Evolutionary conservation across 2,797 vertebrate genomes (phyloP).

Genomic region (Vultur gryphus): DNA sequence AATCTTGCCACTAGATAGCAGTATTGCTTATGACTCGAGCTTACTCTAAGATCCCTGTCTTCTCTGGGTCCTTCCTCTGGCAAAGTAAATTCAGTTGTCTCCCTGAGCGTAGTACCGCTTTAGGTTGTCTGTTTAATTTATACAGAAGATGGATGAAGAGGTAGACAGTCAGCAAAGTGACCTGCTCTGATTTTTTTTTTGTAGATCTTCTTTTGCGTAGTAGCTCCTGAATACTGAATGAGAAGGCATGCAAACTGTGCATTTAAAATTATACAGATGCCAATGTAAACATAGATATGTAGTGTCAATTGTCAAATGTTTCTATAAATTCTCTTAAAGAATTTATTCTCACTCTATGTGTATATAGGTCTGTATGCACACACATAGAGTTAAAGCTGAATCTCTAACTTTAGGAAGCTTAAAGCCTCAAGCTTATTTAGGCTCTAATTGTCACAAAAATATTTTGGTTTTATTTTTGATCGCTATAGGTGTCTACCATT

Average conservation of each 20-base stretch:
- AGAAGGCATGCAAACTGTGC: neutral
- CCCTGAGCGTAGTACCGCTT: fast-evolving
- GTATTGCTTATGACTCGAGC: neutral
- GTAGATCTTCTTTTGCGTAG: neutral
- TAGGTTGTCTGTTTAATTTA: neutral
- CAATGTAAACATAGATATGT: neutral
- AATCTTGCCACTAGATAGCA: neutral
- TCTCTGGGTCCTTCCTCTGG: neutral
- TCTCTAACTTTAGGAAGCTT: neutral
- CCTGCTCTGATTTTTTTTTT: neutral
- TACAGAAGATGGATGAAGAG: neutral
- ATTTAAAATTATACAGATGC: neutral
- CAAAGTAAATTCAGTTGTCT: neutral
- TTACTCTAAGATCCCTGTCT: neutral
- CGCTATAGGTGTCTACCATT: neutral
- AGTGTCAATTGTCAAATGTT: neutral
- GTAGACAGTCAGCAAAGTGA: neutral
- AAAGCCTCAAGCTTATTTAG: neutral
- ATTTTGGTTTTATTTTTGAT: neutral
- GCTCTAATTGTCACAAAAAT: neutral
- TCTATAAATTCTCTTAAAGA: neutral
- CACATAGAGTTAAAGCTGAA: neutral
- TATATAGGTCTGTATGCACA: neutral
- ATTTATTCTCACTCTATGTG: neutral
- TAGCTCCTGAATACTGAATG: neutral